phyloP scores from a whole-genome alignment of 2,888 invertebrate species.

The Tanypteryx hageni region DNA sequence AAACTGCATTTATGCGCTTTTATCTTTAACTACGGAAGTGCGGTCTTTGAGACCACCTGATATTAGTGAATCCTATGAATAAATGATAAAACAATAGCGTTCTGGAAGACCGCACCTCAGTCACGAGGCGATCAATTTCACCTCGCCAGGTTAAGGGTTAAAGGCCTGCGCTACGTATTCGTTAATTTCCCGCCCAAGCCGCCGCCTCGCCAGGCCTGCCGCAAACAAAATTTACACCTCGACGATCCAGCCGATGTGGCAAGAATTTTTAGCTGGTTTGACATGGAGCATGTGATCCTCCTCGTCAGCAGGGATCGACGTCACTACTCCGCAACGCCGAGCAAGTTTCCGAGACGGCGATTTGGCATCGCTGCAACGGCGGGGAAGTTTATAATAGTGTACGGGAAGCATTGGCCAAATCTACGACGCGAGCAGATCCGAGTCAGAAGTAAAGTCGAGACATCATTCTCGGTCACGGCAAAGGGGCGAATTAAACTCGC shows the following conservation, averaged over 20 bases:
- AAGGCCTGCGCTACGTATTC: no score
- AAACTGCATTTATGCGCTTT: no score
- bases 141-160: no score
- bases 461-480: constrained; percentile 11
- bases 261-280: not conserved
- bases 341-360: not conserved
- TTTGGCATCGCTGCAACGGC: not conserved
- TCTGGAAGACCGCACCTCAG: no score
- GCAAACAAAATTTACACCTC: constrained; percentile 27
- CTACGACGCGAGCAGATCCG: no score
- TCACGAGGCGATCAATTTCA: no score
- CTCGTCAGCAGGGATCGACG: not conserved
- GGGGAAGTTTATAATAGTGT: constrained; percentile 14
- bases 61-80: no score
- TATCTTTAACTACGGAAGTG: no score
- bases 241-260: not conserved
- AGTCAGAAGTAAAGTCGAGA: not conserved
- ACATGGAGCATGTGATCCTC: not conserved
- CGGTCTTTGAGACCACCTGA: no score
- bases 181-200: not conserved
- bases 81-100: no score
- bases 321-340: not conserved
- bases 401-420: not conserved
- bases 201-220: not conserved
- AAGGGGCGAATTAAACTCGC: not conserved